Base-by-base conservation (phyloP, 2,797 vertebrate genomes). In the Phylloscopus collybita region DNA sequence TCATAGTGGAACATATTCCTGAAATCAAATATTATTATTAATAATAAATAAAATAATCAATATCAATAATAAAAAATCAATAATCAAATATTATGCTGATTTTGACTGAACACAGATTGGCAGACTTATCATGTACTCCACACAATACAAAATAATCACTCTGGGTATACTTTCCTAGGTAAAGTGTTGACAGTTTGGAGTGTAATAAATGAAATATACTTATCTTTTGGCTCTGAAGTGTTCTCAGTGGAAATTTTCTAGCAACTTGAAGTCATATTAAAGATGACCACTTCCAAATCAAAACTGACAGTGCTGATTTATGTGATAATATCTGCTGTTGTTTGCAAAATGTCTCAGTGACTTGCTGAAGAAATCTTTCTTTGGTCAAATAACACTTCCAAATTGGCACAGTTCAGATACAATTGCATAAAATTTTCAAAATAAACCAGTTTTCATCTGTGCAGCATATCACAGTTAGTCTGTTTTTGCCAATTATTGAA, bases 111-210 rank as follows among this genome's bases (percentile, higher is more conserved):
- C 36, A 80, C 12, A 72, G 79, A 86, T n/a, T 74, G 90, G 54
- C 26, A 81, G 75, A 80, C 53, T 83, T 69, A 51, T 47, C 26
- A 14, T 67, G 56, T 88, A 80, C 61, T 69, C 34, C 32, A 42
- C 50, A 73, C 74, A 91, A 69, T 40, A 80, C 36, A 79, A 94
- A 96, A 87, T 59, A 90, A 94, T 91, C 64, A 94, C 59, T 69
- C 64, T 74, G 78, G 49, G 59, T 88, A 78, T 80, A 88, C 69
- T 84, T 85, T 76, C 67, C 72, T 42, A 74, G 51, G 69, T 82
- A 76, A 91, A 82, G 42, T 51, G 47, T 70, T 90, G 81, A 90
- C 87, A 95, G 69, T 88, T 81, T 69, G 42, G 71, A 96, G 32
- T 27, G 25, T 66, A 92, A 70, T 87, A 91, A 84, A 86, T 93